Evolutionary conservation across 2,797 vertebrate genomes (phyloP).

Genomic region (Falco peregrinus): DNA sequence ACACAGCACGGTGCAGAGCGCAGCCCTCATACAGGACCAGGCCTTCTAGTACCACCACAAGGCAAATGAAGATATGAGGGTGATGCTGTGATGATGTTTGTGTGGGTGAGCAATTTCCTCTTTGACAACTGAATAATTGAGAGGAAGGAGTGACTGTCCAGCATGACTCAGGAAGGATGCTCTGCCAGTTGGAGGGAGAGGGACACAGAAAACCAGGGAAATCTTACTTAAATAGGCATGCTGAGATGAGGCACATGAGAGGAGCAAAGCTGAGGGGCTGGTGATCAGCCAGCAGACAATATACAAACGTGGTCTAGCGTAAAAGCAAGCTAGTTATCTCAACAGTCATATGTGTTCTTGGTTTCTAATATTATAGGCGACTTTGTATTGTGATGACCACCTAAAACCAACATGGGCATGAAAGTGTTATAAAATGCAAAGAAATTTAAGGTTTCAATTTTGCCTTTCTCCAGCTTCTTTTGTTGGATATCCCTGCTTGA

Average conservation of each 20-base stretch:
- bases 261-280: neutral
- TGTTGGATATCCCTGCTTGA: neutral
- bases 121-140: neutral
- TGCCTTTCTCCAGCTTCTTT: neutral
- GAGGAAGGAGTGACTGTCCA: neutral
- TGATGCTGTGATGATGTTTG: neutral
- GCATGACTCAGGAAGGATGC: neutral
- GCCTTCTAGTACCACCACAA: neutral
- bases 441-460: slow-evolving; percentile 20
- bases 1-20: accelerated
- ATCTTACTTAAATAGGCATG: neutral
- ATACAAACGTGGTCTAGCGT: neutral
- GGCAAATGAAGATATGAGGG: neutral
- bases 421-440: neutral
- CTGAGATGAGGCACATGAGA: neutral
- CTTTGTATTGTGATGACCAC: neutral
- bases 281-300: neutral
- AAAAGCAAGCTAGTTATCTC: neutral
- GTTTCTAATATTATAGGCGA: neutral
- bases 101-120: neutral
- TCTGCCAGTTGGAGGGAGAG: neutral
- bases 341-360: neutral
- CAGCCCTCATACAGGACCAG: neutral
- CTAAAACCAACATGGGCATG: neutral
- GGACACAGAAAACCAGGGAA: neutral